These are phyloP conservation scores for Euzophera pinguis DNA, from an alignment of 2,888 invertebrate species.

Conservation along the genomic window DNA sequence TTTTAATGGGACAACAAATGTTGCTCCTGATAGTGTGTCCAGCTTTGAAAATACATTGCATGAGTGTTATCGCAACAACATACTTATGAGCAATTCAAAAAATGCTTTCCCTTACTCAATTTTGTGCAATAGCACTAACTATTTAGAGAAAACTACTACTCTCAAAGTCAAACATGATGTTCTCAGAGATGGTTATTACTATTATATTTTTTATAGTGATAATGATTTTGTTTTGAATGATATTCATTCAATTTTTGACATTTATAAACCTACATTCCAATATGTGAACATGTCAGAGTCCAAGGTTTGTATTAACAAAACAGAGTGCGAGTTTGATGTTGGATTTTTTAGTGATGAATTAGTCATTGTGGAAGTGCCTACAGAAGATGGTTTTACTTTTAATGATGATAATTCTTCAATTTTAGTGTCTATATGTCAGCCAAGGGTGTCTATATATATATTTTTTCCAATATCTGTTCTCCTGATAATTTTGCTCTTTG, in stretches of 20 bases:
- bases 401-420: slow-evolving; percentile 86
- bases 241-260: slow-evolving; percentile 91
- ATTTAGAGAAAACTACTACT: slow-evolving; percentile 84
- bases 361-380: slow-evolving; percentile 92
- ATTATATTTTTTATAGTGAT: slow-evolving; percentile 93
- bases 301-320: slow-evolving; percentile 86
- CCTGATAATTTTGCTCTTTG: slow-evolving; percentile 87
- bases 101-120: slow-evolving; percentile 82
- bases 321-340: slow-evolving; percentile 87
- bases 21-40: slow-evolving; percentile 83
- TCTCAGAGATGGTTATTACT: slow-evolving; percentile 89
- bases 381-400: slow-evolving; percentile 88
- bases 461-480: slow-evolving; percentile 89
- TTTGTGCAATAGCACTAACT: slow-evolving; percentile 84
- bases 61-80: slow-evolving; percentile 87
- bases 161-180: slow-evolving; percentile 85
- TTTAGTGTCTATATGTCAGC: slow-evolving; percentile 88
- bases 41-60: slow-evolving; percentile 90
- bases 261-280: slow-evolving; percentile 90
- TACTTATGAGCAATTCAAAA: slow-evolving; percentile 82
- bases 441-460: slow-evolving; percentile 88
- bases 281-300: slow-evolving; percentile 84
- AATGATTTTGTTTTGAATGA: slow-evolving; percentile 89
- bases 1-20: slow-evolving; percentile 72
- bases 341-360: slow-evolving; percentile 86